Evolutionary conservation across 2,113 vertebrate species (phyloP), one percentile per base, ranked within the genome.

Genomic region (Opisthocomus hoazin): DNA sequence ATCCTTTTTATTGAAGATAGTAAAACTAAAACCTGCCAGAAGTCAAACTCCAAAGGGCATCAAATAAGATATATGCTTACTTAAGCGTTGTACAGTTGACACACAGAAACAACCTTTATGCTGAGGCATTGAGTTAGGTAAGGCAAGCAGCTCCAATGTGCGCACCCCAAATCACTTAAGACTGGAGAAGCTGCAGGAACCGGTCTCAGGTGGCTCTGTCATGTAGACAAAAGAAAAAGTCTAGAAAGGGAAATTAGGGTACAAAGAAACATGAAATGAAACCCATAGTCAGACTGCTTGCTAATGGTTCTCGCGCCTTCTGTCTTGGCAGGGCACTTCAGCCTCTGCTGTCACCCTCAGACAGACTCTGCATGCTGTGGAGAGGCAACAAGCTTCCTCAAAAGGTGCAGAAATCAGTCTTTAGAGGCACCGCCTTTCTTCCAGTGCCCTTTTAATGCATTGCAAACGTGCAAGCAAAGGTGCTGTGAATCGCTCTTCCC

Each of bases 1-100:
- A 7, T 65, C 57, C 20, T 73, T 84, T 58, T 70, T 1, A 8
- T 50, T 87, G 36, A 43, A 85, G 66, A 20, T 27, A 69, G 34
- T 27, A 79, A 91, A 83, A 78, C 6, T 76, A 58, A 88, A 36
- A 80, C 12, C 30, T 57, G 21, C 6, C 61, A 77, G 27, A 70
- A 95, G 41, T 56, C 82, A 94, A 95, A 95, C 85, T 96, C 88
- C 88, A 93, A 90, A 90, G 90, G 87, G 7, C 87, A 90, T 22
- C 45, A 68, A 46, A 5, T 66, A 48, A 64, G 22, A 60, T 22
- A 64, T 5, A n/a, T 61, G 45, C 22, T 94, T 84, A 34, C 50
- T 58, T 58, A 64, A 81, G n/a, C 29, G 34, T 11, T 48, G 15
- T 43, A 22, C 27, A 37, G 54, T 9, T 18, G 21, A 53, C 8